A percentile compares a stretch with the other conserved stretches of the same genome.
These are phyloP conservation scores for Myotis pilosus DNA, from an alignment of 2,797 vertebrate species.

Conservation along the genomic window DNA sequence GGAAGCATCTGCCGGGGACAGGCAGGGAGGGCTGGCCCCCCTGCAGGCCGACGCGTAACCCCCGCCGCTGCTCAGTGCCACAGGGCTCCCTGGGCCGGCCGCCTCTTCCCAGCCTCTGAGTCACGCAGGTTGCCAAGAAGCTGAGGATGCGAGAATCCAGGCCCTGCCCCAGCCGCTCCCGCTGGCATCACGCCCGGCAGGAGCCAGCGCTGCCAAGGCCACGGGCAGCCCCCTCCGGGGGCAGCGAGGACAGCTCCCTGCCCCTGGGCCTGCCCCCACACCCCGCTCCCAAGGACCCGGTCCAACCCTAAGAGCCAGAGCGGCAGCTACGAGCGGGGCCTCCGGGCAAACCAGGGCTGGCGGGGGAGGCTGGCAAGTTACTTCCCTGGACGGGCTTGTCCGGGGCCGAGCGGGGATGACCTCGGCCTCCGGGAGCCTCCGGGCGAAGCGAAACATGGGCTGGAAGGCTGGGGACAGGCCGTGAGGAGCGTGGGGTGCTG, in stretches of 20 bases:
- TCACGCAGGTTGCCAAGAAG: slow-evolving; percentile 48
- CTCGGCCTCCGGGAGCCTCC: not conserved
- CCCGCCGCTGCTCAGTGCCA: not conserved
- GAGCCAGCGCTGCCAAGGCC: not conserved
- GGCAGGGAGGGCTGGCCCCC: not conserved
- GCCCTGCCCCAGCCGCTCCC: not conserved
- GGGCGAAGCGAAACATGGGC: not conserved
- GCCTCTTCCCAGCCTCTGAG: slow-evolving; percentile 32
- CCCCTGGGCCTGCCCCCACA: not conserved
- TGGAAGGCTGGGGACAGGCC: not conserved
- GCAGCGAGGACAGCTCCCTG: not conserved
- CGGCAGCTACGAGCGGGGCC: not conserved
- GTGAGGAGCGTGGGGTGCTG: not conserved
- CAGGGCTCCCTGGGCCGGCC: not conserved
- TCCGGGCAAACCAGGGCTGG: not conserved
- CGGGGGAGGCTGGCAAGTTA: not conserved
- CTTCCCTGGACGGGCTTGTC: not conserved
- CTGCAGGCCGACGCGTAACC: not conserved
- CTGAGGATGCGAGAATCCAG: not conserved
- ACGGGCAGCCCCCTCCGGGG: fast-evolving
- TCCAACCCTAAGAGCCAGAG: not conserved
- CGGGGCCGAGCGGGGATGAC: not conserved
- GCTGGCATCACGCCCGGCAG: not conserved
- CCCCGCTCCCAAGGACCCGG: not conserved
- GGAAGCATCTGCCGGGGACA: not conserved